Evolutionary conservation across 2,888 invertebrate species (phyloP).

Genomic region (Chesias legatella): DNA sequence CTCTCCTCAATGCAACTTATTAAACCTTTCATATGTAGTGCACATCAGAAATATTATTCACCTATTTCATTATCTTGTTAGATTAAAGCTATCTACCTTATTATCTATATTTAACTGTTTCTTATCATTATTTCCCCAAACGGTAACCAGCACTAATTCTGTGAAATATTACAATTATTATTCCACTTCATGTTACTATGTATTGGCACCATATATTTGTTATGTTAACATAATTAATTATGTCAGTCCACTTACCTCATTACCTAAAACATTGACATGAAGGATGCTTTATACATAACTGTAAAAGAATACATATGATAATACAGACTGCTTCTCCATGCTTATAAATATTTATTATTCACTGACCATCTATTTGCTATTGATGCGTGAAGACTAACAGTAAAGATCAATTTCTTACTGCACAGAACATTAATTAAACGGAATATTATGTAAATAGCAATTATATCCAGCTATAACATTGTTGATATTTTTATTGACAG

Average conservation of each 20-base stretch:
- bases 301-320: constrained; percentile 34
- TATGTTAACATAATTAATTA: constrained; percentile 19
- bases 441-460: constrained; percentile 8
- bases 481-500: no score
- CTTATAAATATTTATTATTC: no score
- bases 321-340: constrained; percentile 35
- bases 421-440: constrained; percentile 1
- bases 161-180: neutral
- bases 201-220: neutral
- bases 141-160: neutral
- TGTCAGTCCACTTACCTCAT: constrained; percentile 4
- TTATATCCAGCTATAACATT: neutral
- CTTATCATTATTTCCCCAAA: constrained; percentile 5
- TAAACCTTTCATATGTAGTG: constrained; percentile 20
- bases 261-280: constrained; percentile 18
- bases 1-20: no score
- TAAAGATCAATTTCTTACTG: constrained; percentile 21
- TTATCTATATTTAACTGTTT: constrained; percentile 21
- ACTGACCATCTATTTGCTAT: constrained; percentile 48
- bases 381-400: constrained; percentile 54
- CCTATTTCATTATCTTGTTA: constrained; percentile 27
- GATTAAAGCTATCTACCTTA: constrained; percentile 27
- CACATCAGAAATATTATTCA: no score
- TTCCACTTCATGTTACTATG: neutral
- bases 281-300: constrained; percentile 34